Percentiles rank a stretch among this genome's conserved stretches.
These are phyloP conservation scores for Dallia pectoralis DNA, from an alignment of 2,797 vertebrate species.

Conservation along the genomic window DNA sequence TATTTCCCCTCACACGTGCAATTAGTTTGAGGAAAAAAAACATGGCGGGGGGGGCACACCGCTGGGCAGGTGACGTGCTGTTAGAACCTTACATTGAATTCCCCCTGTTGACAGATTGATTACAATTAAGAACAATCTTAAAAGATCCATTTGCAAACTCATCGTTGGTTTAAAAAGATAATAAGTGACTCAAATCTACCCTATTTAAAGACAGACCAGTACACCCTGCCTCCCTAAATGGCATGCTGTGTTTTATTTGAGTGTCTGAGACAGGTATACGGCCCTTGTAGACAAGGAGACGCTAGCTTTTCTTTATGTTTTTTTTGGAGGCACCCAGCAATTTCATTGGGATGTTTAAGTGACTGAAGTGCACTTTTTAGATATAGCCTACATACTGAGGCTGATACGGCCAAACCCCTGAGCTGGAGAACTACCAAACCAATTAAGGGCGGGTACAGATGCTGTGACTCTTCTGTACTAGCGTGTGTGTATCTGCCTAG, in stretches of 20 bases:
- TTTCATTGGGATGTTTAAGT: too few species aligned
- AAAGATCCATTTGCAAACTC: too few species aligned
- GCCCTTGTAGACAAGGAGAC: too few species aligned
- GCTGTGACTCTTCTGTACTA: not conserved
- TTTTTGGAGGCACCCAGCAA: too few species aligned
- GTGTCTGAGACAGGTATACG: too few species aligned
- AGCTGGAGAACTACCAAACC: constrained; percentile 21
- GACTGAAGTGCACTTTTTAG: not conserved
- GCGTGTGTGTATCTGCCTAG: not conserved
- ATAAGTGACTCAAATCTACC: too few species aligned
- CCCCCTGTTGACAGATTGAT: not conserved
- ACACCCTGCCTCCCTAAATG: too few species aligned
- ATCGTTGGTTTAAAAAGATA: not conserved
- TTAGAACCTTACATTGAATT: not conserved
- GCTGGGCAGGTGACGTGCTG: not conserved
- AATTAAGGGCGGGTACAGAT: constrained; percentile 26
- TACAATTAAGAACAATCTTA: too few species aligned
- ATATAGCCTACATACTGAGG: not conserved
- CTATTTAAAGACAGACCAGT: too few species aligned
- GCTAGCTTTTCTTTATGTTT: too few species aligned
- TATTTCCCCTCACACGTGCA: not conserved
- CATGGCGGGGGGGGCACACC: not conserved
- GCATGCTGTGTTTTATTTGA: too few species aligned
- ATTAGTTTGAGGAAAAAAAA: not conserved
- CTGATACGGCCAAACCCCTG: constrained; percentile 4